Percentiles rank a stretch among this genome's conserved stretches.
phyloP scores from a whole-genome alignment of 2,888 invertebrate genomes.

The Noctua janthe region DNA sequence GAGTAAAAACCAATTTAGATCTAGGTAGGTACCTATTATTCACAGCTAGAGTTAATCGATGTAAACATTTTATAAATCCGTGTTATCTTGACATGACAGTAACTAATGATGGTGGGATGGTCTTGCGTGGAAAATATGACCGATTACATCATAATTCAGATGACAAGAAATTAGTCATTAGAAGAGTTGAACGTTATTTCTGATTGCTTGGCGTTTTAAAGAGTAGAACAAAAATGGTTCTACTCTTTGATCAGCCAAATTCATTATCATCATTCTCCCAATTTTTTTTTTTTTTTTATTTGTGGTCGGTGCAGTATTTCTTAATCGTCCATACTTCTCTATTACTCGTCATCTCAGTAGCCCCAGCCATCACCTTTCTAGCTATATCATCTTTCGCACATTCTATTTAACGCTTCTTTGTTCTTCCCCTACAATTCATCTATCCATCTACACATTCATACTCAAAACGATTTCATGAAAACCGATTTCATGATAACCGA shows the following conservation, averaged over 20 bases:
- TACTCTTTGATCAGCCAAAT: neutral
- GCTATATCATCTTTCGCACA: neutral
- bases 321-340: neutral
- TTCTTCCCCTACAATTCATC: too few relatives aligned
- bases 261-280: neutral
- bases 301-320: neutral
- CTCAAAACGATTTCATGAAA: neutral
- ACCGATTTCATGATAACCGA: neutral
- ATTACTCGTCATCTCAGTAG: neutral
- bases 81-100: constrained; percentile 33
- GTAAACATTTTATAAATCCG: constrained; percentile 9
- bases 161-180: neutral
- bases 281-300: neutral
- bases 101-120: constrained; percentile 15
- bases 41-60: neutral
- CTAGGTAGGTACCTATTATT: neutral
- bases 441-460: neutral
- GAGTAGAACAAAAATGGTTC: neutral
- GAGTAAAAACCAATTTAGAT: neutral
- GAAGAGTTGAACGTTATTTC: neutral
- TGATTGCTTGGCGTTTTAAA: neutral
- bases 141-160: constrained; percentile 7
- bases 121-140: constrained; percentile 2
- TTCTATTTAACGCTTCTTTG: neutral
- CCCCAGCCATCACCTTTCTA: neutral